A percentile compares a stretch with the other conserved stretches of the same genome.
Evolutionary conservation across 2,797 vertebrate species (phyloP).

Genomic region (Astyanax mexicanus): DNA sequence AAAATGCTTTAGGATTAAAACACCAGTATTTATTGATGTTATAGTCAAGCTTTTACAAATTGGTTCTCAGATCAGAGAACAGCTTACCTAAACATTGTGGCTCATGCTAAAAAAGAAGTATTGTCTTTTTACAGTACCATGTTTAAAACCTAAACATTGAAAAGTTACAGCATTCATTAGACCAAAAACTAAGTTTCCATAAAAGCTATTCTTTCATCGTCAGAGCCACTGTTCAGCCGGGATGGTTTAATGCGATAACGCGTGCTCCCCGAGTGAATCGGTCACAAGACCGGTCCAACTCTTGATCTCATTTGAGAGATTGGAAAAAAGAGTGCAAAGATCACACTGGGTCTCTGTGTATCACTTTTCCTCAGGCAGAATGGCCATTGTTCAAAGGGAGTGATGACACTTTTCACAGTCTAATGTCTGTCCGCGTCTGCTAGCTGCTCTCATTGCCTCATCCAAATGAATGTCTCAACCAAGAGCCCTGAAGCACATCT

Average conservation of each 20-base stretch:
- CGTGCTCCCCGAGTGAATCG: slow-evolving; percentile 35
- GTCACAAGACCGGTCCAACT: slow-evolving; percentile 47
- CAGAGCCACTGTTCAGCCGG: slow-evolving; percentile 9
- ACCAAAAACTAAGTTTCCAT: background rate
- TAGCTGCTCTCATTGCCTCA: slow-evolving; percentile 9
- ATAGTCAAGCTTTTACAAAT: background rate
- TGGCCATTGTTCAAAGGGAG: slow-evolving; percentile 29
- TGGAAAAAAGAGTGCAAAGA: slow-evolving; percentile 11
- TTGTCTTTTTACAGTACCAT: background rate
- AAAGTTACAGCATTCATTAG: background rate
- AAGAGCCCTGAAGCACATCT: background rate
- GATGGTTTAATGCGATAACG: slow-evolving; percentile 47
- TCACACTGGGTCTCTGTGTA: slow-evolving; percentile 25
- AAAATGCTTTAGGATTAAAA: too few species aligned
- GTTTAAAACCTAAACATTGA: background rate
- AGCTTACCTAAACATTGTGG: background rate
- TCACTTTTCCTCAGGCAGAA: slow-evolving; percentile 23
- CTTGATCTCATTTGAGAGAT: slow-evolving; percentile 42
- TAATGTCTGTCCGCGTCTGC: background rate
- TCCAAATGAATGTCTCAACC: background rate
- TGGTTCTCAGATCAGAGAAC: background rate
- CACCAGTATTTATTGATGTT: background rate
- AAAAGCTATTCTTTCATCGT: background rate
- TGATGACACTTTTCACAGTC: slow-evolving; percentile 30
- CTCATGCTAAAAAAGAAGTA: background rate